Evolutionary conservation across 2,113 vertebrate genomes (phyloP), one percentile per base, ranked within the genome.

Genomic region (Hemichromis elongatus): DNA sequence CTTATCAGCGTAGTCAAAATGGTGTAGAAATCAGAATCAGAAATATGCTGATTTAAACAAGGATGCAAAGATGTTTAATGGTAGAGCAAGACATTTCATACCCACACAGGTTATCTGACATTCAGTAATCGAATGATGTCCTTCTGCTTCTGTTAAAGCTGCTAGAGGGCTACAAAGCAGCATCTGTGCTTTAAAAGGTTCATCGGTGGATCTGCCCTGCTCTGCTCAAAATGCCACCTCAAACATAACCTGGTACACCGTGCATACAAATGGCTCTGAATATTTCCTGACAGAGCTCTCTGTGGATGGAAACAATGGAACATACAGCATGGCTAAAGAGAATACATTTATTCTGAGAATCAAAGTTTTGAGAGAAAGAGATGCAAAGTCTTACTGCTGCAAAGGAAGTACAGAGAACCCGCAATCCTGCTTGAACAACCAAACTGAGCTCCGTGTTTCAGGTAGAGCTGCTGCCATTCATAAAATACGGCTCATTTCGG

Each of bases 151-250:
- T 83, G 12, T 83, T 77, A 77, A 63, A 83, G 70, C 0, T 9
- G 6, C 16, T 70, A 3, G n/a, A 7, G 85, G 59, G 55, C 2
- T 56, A n/a, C 12, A 18, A 40, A 61, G 4, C 4, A 50, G 9
- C n/a, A 66, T 66, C 16, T 88, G 88, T 30, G 79, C 12, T 33
- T 19, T 91, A 19, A 91, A 82, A 50, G 85, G 79, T 47, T 87
- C 85, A 35, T 68, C 84, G 6, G 75, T 89, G 63, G 21, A 79
- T 53, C 79, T 90, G 59, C 11, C 3, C 16, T 90, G 90, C 50
- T 57, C 79, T 6, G 9, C 13, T 61, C 2, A 61, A 61, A 5
- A 1, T 59, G 6, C 19, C 50, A 13, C 21, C 5, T 52, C 33
- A 9, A 21, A 40, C 33, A 6, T 21, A 12, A 66, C 11, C 33